Evolutionary conservation across 2,797 vertebrate species (phyloP), one percentile per base, ranked within the genome.

Genomic region (Xiphorhynchus erythropygius): DNA sequence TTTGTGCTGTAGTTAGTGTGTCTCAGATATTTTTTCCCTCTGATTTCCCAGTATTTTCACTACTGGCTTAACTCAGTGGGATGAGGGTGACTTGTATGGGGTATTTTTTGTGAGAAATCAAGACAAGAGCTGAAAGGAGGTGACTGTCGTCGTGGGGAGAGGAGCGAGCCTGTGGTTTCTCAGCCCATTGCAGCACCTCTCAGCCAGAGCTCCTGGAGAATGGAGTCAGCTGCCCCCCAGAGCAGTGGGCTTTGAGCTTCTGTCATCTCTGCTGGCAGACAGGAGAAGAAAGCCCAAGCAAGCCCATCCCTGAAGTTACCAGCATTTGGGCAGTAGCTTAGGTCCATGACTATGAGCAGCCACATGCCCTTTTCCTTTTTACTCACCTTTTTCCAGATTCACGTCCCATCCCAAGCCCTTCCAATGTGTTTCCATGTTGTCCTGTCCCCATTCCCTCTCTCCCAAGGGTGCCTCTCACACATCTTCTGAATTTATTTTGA

Each of bases 131-230:
- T 86, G 33, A 71, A 57, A 52, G 11, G 33, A 53, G 9, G 28
- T 33, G 33, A 7, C 57, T 57, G 23, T 53, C 0, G 0, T 0
- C 0, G 13, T 2, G 5, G 39, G 32, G 27, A 75, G 41, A 64
- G 50, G 33, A 42, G 13, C 16, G 53, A 75, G 5, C 28, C 17
- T 1, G 0, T 28, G 18, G 14, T 37, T 87, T 49, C 65, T 84
- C 27, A 91, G 8, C 30, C 25, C 32, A 10, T 33, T 18, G 11
- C 52, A 74, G 55, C 35, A 64, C 5, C 9, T 64, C 30, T 84
- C 23, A 78, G 27, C 3, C 49, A 71, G 63, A 82, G 57, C 24
- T 78, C 46, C 62, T 73, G 33, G 39, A 32, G 21, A 10, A 23
- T 32, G 19, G 24, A 12, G 15, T 39, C 44, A 75, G 57, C n/a